Base-by-base conservation (phyloP, 2,797 vertebrate genomes). In the Danio aesculapii region DNA sequence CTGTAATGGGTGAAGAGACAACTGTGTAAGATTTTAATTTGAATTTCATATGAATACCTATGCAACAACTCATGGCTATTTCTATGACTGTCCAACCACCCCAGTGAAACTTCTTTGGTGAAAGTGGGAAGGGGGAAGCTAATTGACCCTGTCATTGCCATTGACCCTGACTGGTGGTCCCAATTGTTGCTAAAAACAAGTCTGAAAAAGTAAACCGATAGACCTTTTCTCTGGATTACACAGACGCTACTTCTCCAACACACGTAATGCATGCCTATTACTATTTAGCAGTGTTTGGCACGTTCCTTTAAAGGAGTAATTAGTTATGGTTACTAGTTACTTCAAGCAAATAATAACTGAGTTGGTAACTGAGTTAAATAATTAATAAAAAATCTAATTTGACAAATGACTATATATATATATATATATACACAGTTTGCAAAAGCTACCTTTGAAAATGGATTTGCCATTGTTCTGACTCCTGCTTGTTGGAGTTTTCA, bases 111-210 rank as follows among this genome's bases (percentile, higher is more conserved):
- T 14, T 49, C 8, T 79, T 47, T 58, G 66, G 11, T 61, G 14
- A 9, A 10, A 49, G 14, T 64, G 53, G 30, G 21, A 67, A 67
- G 52, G 6, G 13, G 43, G 57, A 64, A n/a, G 11, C 4, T 0
- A 75, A 63, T 46, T 75, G 73, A 57, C 70, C 63, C 70, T 41
- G 70, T 7, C 50, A 69, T 43, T 77, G 30, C n/a, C 52, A 57
- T 66, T 66, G n/a, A n/a, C 30, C 3, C 30, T 30, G 30, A 30
- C 30, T 30, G 30, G 30, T 30, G 30, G 30, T 30, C 30, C 30
- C 30, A 30, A 30, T 68, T 72, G 75, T 72, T 78, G 19, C 74
- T 82, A 77, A 77, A 83, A 78, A 68, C 58, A 58, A 19, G 8
- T 62, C 21, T 21, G n/a, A 68, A 39, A 57, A 63, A 59, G 41